Base-by-base conservation (phyloP, 2,888 invertebrate species). In the Oscheius sp. region DNA sequence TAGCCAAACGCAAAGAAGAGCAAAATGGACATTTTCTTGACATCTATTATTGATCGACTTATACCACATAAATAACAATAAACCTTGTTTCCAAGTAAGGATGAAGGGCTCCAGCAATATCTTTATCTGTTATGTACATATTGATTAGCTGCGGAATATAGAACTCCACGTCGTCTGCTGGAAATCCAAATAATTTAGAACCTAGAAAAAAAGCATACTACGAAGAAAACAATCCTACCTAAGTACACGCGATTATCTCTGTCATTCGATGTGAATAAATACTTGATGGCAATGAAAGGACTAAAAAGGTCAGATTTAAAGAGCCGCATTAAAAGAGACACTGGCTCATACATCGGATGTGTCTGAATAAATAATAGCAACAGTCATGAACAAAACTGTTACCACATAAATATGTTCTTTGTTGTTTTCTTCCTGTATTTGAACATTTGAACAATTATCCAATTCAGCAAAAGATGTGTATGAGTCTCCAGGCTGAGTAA, bases 91-190 rank as follows among this genome's bases (percentile, higher is more conserved):
- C 92, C 76, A 94, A 90, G 89, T 94, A 94, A 6, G 94, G 93
- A 90, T 94, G 93, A 73, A 94, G 91, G 81, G 94, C 95, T 91
- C 98, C 97, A 71, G 98, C 97, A 83, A 97, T 93, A 89, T 97
- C 97, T 87, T 94, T 94, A 93, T 96, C 95, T 91, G 97, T 96
- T 90, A 98, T 94, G 90, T 97, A 99, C 95, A 99, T 95, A 88
- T 95, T 95, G 88, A 99, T 93, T 88, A 99, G 91, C 90, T 99
- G 99, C 61, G 98, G 98, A 89, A 99, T 92, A 91, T 97, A 99
- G 90, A 97, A 95, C 91, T 99, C 97, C 79, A 98, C 95, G 84
- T 96, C 95, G 80, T 92, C 92, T 89, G 94, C 92, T 41, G 93
- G 93, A 90, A 98, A 98, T 90, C 94, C 95, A 90, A 98, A 98